Evolutionary conservation across 2,888 invertebrate species (phyloP).

Genomic region (Platerodrilus igneus): DNA sequence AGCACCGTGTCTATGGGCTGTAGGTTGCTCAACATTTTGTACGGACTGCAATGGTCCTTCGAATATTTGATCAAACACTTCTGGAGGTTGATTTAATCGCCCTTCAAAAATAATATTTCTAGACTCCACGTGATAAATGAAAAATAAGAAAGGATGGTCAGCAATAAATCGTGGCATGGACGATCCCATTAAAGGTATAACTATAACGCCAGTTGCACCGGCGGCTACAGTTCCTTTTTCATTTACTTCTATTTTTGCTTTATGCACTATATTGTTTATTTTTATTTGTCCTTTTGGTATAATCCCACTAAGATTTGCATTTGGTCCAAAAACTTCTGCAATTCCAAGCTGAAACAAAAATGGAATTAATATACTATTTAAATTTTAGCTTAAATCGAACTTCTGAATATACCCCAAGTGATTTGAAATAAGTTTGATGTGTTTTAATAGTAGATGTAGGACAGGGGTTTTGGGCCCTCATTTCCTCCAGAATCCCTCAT

Average conservation of each 20-base stretch:
- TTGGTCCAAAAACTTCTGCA: conserved; percentile 52
- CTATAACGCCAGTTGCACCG: conserved; percentile 56
- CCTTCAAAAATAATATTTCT: conserved; percentile 62
- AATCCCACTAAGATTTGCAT: conserved; percentile 57
- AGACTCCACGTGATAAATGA: conserved; percentile 55
- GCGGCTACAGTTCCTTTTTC: conserved; percentile 64
- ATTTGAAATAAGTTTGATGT: no score
- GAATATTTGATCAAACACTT: conserved; percentile 4
- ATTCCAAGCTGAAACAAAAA: conserved; percentile 55
- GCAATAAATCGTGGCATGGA: conserved; percentile 51
- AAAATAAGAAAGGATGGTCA: conserved; percentile 63
- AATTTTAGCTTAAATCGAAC: no score
- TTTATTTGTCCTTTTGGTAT: conserved; percentile 45
- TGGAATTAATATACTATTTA: not conserved
- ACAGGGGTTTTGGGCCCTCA: no score
- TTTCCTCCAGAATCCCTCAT: no score
- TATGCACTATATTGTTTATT: conserved; percentile 58
- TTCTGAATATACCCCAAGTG: no score
- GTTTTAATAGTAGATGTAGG: no score
- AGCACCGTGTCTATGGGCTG: no score
- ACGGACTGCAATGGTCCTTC: no score
- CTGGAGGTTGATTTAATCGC: conserved; percentile 37
- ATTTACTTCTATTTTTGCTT: conserved; percentile 60
- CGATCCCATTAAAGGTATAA: conserved; percentile 58
- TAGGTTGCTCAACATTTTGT: no score